Conservation (phyloP, 2,113 vertebrate species). For the Neolamprologus longior region DNA sequence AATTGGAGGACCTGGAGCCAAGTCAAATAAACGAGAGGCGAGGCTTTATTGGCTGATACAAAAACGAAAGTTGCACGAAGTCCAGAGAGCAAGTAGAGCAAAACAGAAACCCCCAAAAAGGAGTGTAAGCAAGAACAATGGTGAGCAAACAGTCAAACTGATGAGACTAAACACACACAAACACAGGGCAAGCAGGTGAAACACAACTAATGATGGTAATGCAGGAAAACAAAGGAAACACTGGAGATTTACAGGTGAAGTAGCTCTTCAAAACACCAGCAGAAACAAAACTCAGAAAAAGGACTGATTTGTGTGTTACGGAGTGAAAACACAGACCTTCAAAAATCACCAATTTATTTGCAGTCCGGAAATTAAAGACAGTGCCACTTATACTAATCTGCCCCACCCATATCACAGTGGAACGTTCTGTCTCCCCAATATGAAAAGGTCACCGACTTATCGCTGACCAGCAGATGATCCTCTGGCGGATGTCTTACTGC, state of each 20-base stretch:
- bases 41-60: background rate
- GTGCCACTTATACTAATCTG: background rate
- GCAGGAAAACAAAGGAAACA: background rate
- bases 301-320: accelerated
- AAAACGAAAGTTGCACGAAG: background rate
- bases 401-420: background rate
- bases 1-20: background rate
- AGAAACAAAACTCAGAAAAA: background rate
- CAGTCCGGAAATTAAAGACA: accelerated
- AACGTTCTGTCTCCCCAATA: background rate
- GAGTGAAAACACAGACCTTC: background rate
- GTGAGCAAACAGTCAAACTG: background rate
- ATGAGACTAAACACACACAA: background rate
- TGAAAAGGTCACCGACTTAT: background rate
- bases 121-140: background rate
- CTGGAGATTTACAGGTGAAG: background rate
- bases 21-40: accelerated
- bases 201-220: background rate
- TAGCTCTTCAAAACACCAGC: background rate
- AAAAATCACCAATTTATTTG: background rate
- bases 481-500: background rate
- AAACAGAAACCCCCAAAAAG: background rate
- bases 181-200: accelerated
- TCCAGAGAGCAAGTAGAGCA: background rate
- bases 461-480: background rate